phyloP scores from a whole-genome alignment of 1,140 invertebrate genomes.

The Eriosoma lanigerum region DNA sequence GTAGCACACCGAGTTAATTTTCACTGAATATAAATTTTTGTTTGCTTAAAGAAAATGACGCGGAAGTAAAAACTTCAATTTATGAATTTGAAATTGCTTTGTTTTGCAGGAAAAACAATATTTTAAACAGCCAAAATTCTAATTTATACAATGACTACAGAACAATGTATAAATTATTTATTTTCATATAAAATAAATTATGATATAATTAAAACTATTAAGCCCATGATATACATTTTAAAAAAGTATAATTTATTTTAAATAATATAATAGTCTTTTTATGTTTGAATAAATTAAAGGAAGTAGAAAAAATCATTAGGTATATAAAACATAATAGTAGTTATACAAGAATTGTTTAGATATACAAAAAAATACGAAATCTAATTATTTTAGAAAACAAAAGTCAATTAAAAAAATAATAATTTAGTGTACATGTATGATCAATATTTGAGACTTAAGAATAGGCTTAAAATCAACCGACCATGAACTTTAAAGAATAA shows the following conservation, averaged over 20 bases:
- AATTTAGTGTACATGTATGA: not conserved
- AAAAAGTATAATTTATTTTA: too few species aligned
- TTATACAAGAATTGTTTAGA: not conserved
- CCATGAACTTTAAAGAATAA: not conserved
- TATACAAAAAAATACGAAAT: not conserved
- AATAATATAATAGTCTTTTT: too few species aligned
- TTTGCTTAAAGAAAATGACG: not conserved
- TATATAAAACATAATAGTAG: not conserved
- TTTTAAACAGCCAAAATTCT: too few species aligned
- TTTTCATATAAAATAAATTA: too few species aligned
- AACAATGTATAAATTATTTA: too few species aligned
- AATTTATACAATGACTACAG: too few species aligned
- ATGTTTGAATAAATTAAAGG: too few species aligned
- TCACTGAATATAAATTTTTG: not conserved
- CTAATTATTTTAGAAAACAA: constrained; percentile 10
- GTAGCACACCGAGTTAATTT: constrained; percentile 16
- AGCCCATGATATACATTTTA: too few species aligned
- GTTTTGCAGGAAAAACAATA: too few species aligned
- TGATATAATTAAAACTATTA: too few species aligned
- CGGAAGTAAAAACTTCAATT: not conserved
- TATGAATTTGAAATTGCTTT: too few species aligned
- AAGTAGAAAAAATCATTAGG: too few species aligned
- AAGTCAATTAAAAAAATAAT: constrained; percentile 19
- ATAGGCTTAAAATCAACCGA: not conserved
- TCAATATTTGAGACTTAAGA: not conserved